These are phyloP conservation scores for Mixornis gularis DNA, from an alignment of 2,113 vertebrate species.

Conservation along the genomic window DNA sequence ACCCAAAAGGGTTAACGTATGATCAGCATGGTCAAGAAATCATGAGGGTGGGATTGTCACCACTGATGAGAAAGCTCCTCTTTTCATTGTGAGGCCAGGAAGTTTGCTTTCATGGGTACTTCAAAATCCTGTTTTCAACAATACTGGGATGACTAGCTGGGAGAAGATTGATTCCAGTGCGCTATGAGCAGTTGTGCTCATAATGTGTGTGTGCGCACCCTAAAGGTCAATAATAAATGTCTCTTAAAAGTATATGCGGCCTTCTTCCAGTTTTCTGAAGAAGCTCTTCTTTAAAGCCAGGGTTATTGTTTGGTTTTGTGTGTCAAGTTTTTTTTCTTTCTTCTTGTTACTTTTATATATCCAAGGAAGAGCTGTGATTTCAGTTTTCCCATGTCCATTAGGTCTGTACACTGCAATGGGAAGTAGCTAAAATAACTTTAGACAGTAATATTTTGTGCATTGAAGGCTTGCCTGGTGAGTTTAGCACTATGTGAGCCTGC, in stretches of 20 bases:
- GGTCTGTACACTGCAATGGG: neutral
- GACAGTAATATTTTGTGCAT: neutral
- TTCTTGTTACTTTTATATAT: neutral
- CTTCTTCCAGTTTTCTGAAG: neutral
- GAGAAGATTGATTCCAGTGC: neutral
- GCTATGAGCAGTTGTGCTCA: rapidly evolving
- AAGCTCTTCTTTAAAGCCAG: neutral
- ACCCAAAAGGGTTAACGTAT: neutral
- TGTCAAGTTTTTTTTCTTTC: neutral
- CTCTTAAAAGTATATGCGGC: neutral
- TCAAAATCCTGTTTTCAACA: neutral
- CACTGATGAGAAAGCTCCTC: neutral
- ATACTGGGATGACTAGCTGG: neutral
- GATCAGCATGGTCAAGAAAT: neutral
- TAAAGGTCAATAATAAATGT: neutral
- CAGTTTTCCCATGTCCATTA: neutral
- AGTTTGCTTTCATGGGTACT: neutral
- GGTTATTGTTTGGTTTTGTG: neutral
- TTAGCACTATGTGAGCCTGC: neutral
- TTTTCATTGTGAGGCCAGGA: neutral
- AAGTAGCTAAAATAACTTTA: neutral
- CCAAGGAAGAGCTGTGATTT: neutral
- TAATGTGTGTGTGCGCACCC: neutral
- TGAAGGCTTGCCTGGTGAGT: neutral
- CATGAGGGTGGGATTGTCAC: neutral